Base-by-base conservation (phyloP, 2,797 vertebrate genomes). In the Echeneis naucrates region DNA sequence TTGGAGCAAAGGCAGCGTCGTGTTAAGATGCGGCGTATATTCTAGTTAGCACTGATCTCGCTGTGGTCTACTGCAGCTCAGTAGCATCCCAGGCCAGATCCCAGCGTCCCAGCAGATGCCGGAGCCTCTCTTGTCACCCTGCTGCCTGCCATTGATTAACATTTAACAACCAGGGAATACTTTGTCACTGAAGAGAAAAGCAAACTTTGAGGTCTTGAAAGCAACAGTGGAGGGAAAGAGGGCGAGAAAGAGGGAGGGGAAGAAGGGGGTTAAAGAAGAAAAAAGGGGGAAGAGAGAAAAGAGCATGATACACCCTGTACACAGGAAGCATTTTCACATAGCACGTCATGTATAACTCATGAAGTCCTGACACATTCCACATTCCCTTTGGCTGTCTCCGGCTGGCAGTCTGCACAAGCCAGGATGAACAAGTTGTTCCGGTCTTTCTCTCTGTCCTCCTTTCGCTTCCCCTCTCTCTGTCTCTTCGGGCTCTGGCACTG, bases 331-430 rank as follows among this genome's bases (percentile, higher is more conserved):
- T 91, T 93, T 92, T 91, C 92, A 90, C 92, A 92, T 81, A 86
- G 90, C 78, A 70, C 71, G 50, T 89, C 89, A 94, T 94, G 91
- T 93, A 93, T 94, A 93, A 93, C 89, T 93, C 89, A 94, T 94
- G 90, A 93, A 87, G 85, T 88, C 84, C 86, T 92, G 89, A 93
- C 89, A 88, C 89, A 91, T 89, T 90, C 83, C 63, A 77, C 87
- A 91, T 92, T 92, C 91, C 88, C 88, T 92, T 88, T 92, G 91
- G 89, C 90, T 90, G 87, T 90, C 86, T 90, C 77, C 63, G 55
- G 77, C 88, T 90, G 87, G 87, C 87, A 91, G 89, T 81, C 73
- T 63, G 63, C 81, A 75, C 79, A 80, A 91, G 83, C 84, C 83
- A 65, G 83, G 84, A 89, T 83, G 91, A 92, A 89, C 90, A 91